Evolutionary conservation across 2,888 invertebrate species (phyloP).

Genomic region (Ochropacha duplaris): DNA sequence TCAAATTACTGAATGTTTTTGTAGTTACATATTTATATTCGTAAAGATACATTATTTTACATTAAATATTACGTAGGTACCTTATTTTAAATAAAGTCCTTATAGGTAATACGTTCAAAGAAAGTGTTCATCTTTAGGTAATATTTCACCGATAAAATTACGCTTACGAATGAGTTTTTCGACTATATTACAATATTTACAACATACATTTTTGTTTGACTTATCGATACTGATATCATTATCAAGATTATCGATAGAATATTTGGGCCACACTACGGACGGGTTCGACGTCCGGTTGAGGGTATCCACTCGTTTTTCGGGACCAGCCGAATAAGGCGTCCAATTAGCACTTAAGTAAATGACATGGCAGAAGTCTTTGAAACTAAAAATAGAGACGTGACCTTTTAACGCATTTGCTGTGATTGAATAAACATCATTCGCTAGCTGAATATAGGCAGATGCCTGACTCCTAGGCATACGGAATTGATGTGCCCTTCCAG

Average conservation of each 20-base stretch:
- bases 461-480: not conserved
- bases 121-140: too few relatives aligned
- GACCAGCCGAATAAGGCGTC: slow-evolving; percentile 25
- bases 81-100: too few relatives aligned
- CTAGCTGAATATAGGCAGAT: not conserved
- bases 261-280: slow-evolving; percentile 13
- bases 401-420: not conserved
- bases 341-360: slow-evolving; percentile 20
- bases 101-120: too few relatives aligned
- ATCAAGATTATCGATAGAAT: not conserved
- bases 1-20: too few relatives aligned
- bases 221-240: not conserved
- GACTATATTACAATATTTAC: too few relatives aligned
- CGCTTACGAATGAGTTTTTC: too few relatives aligned
- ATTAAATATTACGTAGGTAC: too few relatives aligned
- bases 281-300: slow-evolving; percentile 55
- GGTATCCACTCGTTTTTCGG: slow-evolving; percentile 16
- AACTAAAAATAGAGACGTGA: not conserved
- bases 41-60: too few relatives aligned
- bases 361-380: not conserved
- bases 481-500: not conserved
- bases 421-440: not conserved
- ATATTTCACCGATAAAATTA: too few relatives aligned
- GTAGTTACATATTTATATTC: too few relatives aligned
- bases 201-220: not conserved